A percentile compares a stretch with the other conserved stretches of the same genome.
Evolutionary conservation across 1,140 invertebrate genomes (phyloP).

Genomic region (Harpegnathos saltator): DNA sequence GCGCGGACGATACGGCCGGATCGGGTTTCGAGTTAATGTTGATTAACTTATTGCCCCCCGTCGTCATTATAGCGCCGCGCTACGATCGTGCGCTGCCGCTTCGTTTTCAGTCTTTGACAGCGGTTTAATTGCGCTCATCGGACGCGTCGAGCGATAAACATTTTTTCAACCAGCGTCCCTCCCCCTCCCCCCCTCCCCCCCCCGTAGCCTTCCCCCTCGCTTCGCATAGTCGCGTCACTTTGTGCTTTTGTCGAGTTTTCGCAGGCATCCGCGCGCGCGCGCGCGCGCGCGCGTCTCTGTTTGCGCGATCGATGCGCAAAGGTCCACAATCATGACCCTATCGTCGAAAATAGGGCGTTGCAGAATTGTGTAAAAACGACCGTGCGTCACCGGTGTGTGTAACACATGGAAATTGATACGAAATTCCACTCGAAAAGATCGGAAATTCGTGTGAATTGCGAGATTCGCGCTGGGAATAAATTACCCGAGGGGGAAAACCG

Average conservation of each 20-base stretch:
- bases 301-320: conserved; percentile 58
- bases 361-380: conserved; percentile 18
- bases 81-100: conserved; percentile 3
- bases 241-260: conserved; percentile 58
- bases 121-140: conserved; percentile 64
- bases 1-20: conserved; percentile 16
- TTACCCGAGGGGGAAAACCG: background rate
- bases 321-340: conserved; percentile 52
- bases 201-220: too few species aligned
- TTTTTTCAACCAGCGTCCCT: conserved; percentile 39
- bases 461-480: background rate
- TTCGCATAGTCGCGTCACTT: conserved; percentile 45
- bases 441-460: background rate
- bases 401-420: conserved; percentile 40
- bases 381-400: background rate
- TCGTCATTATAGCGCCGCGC: conserved; percentile 49
- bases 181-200: background rate
- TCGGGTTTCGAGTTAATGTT: conserved; percentile 65
- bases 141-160: conserved; percentile 60
- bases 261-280: conserved; percentile 33
- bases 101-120: conserved; percentile 60
- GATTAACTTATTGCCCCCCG: conserved; percentile 67
- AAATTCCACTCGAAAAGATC: background rate
- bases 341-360: conserved; percentile 47
- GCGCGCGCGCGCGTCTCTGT: conserved; percentile 36